Evolutionary conservation across 2,797 vertebrate genomes (phyloP).

Genomic region (Hozukius guyotensis): DNA sequence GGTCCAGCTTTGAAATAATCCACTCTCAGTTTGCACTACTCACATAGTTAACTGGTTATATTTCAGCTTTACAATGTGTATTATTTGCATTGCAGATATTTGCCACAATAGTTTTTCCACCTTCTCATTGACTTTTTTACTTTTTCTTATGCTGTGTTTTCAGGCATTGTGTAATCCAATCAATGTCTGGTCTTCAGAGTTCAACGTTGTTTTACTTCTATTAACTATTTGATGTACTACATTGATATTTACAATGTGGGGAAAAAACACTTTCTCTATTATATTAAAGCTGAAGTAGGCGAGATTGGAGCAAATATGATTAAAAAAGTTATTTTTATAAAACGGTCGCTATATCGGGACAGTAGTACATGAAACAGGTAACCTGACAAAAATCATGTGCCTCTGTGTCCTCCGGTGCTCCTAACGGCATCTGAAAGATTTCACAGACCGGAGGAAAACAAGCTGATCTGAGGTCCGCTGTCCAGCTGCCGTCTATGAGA

Average conservation of each 20-base stretch:
- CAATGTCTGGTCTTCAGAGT: neutral
- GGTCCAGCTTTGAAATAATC: neutral
- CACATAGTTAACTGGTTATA: neutral
- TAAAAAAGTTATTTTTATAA: too few species aligned
- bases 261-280: neutral
- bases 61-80: neutral
- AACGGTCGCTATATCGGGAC: too few species aligned
- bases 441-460: too few species aligned
- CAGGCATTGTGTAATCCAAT: neutral
- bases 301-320: too few species aligned
- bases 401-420: too few species aligned
- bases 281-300: accelerated
- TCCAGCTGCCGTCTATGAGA: too few species aligned
- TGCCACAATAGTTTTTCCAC: neutral
- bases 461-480: too few species aligned
- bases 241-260: neutral
- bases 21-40: neutral
- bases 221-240: neutral
- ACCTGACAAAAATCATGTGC: too few species aligned
- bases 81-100: neutral
- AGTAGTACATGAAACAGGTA: too few species aligned
- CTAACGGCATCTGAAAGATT: too few species aligned
- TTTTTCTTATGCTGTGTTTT: neutral
- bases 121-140: neutral
- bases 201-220: neutral